phyloP scores from a whole-genome alignment of 2,888 invertebrate genomes.

The Cacoxenus indagator region DNA sequence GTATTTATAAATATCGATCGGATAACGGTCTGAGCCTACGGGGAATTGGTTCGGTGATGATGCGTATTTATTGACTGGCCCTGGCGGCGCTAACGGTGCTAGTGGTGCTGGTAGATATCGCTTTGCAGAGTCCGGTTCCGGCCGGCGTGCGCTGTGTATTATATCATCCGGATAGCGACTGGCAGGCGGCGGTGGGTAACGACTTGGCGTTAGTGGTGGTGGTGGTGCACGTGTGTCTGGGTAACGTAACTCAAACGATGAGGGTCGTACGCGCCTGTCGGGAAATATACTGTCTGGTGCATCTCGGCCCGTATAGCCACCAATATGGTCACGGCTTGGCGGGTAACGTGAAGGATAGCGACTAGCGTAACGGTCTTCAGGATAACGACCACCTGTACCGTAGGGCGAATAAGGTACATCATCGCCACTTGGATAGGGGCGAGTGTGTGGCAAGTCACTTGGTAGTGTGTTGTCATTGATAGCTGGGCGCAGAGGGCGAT shows the following conservation, averaged over 20 bases:
- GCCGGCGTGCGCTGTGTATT: slow-evolving; percentile 62
- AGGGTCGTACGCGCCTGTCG: slow-evolving; percentile 69
- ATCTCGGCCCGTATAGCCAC: slow-evolving; percentile 66
- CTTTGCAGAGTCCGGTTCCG: slow-evolving; percentile 72
- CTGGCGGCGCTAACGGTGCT: slow-evolving; percentile 59
- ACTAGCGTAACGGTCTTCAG: slow-evolving; percentile 62
- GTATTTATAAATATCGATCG: slow-evolving; percentile 70
- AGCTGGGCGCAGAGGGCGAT: slow-evolving; percentile 59
- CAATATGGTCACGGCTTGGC: slow-evolving; percentile 57
- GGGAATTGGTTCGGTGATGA: slow-evolving; percentile 73
- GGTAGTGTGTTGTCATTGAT: slow-evolving; percentile 62
- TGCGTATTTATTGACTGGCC: slow-evolving; percentile 72
- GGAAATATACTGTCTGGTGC: slow-evolving; percentile 70
- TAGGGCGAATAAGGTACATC: slow-evolving; percentile 64
- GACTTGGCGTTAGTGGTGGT: slow-evolving; percentile 27
- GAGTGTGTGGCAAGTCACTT: slow-evolving; percentile 69
- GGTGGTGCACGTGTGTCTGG: slow-evolving; percentile 57
- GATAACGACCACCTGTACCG: slow-evolving; percentile 57
- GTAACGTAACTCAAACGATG: slow-evolving; percentile 69
- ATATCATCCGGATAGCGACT: slow-evolving; percentile 66
- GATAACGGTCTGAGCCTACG: slow-evolving; percentile 72
- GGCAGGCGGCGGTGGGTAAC: slow-evolving; percentile 50
- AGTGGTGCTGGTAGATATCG: slow-evolving; percentile 72
- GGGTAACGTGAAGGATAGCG: slow-evolving; percentile 61
- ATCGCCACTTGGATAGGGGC: slow-evolving; percentile 64